Conservation (phyloP, 2,888 invertebrate genomes). For the Campoletis raptor region DNA sequence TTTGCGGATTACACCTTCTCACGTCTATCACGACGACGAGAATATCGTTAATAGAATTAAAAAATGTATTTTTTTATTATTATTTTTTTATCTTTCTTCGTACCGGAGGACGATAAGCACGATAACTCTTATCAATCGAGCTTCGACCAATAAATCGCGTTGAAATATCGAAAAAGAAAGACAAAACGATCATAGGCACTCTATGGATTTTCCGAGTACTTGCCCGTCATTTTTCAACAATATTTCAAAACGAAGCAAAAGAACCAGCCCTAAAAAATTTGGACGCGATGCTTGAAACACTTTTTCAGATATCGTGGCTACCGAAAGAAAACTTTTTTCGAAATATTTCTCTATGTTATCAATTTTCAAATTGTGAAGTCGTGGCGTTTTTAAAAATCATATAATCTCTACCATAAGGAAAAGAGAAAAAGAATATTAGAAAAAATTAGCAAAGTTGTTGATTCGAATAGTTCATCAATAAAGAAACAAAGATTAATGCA, state of each 20-base stretch:
- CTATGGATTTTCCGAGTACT: constrained; percentile 1
- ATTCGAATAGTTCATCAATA: neutral
- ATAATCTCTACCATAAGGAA: no score
- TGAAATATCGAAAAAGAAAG: constrained; percentile 31
- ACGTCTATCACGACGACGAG: constrained; percentile 23
- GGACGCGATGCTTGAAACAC: no score
- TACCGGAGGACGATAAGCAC: constrained; percentile 60
- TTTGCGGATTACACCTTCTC: constrained; percentile 26
- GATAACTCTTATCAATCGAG: constrained; percentile 61
- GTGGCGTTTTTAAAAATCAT: no score
- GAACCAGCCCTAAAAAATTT: no score
- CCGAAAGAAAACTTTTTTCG: no score
- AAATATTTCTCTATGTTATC: no score
- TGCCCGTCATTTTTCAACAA: neutral
- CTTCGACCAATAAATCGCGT: constrained; percentile 44
- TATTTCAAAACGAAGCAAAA: neutral
- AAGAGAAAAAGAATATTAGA: neutral
- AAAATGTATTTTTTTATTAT: neutral
- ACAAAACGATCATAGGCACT: neutral
- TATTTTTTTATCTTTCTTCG: constrained; percentile 36
- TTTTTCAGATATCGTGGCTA: no score
- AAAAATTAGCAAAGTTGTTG: neutral
- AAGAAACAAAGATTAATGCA: neutral
- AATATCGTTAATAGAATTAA: neutral
- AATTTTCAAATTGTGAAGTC: no score